These are phyloP conservation scores for Argentina silus DNA, from an alignment of 2,797 vertebrate species.

Conservation along the genomic window DNA sequence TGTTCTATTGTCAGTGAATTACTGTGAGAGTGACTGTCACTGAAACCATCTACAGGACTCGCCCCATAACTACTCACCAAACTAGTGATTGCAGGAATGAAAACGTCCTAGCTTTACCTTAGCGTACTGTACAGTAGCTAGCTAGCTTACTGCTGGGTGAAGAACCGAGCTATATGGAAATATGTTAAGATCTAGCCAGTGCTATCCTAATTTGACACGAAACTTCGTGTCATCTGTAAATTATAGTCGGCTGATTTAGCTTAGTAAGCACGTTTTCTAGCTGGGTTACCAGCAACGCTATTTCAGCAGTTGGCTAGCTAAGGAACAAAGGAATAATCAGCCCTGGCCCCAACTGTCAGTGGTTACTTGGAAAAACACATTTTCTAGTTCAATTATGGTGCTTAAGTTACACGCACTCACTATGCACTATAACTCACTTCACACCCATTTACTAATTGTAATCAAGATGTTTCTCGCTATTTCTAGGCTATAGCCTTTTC, in stretches of 20 bases:
- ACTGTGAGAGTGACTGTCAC: not conserved
- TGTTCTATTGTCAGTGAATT: not conserved
- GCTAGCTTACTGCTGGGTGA: conserved; percentile 1
- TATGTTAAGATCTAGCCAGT: not conserved
- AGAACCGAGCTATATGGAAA: not conserved
- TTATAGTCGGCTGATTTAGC: no score
- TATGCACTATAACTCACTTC: no score
- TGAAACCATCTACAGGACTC: not conserved
- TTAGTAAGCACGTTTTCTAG: not conserved
- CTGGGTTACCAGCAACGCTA: not conserved
- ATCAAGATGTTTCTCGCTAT: no score
- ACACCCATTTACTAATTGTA: no score
- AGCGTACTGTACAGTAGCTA: conserved; percentile 1
- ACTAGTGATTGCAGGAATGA: no score
- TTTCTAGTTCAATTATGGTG: not conserved
- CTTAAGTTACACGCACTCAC: no score
- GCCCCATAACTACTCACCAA: not conserved
- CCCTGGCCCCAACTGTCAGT: conserved; percentile 46
- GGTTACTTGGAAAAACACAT: conserved; percentile 20
- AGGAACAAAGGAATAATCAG: conserved; percentile 80
- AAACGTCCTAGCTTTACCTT: not conserved
- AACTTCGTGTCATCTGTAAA: no score
- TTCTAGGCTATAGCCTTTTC: no score
- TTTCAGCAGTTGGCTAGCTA: conserved; percentile 6
- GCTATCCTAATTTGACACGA: no score